Base-by-base conservation (phyloP, 2,888 invertebrate genomes). In the Platycheirus albimanus region DNA sequence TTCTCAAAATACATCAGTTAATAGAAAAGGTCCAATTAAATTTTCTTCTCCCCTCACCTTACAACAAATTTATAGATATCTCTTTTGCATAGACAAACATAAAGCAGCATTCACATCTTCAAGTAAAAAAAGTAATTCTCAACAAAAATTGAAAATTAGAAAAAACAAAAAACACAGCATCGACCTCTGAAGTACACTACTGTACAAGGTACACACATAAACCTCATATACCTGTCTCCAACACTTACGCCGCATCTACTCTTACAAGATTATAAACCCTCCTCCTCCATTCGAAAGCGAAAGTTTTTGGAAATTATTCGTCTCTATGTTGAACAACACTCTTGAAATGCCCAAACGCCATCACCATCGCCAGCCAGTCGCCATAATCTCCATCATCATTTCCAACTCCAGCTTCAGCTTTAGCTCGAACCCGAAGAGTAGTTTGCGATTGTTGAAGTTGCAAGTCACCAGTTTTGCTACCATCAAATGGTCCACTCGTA, bases 281-380 rank as follows among this genome's bases (percentile, higher is more conserved):
- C 64, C 77, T 71, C 64, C 71, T 71, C 77, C 64, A 51, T 64
- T 70, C 69, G 75, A 80, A 80, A 80, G 79, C 79, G 79, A 80
- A 80, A 80, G 79, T 80, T 80, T 69, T 75, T 79, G 67, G 63
- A 80, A 80, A 75, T 69, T 72, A 49, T 61, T 66, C 61, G 36
- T 56, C 33, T 51, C 52, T 52, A 17, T 33, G 17, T 72, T 51
- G 36, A 43, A 58, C 61, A 61, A 58, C 45, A 54, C 56, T 51
- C 51, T 28, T 30, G 28, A 63, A 28, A 56, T 47, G 54, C 41
- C 63, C 41, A 47, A 77, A 56, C 64, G 41, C 74, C 66, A 72
- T 52, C 64, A 43, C 74, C n/a, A n/a, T n/a, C 64, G 52, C 75
- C 66, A 67, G 19, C 78, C 52, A 66, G 66, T 78, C 61, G 38